Percentiles rank a stretch among this genome's conserved stretches.
These are phyloP conservation scores for Clivina fossor DNA, from an alignment of 2,888 invertebrate genomes.

Conservation along the genomic window DNA sequence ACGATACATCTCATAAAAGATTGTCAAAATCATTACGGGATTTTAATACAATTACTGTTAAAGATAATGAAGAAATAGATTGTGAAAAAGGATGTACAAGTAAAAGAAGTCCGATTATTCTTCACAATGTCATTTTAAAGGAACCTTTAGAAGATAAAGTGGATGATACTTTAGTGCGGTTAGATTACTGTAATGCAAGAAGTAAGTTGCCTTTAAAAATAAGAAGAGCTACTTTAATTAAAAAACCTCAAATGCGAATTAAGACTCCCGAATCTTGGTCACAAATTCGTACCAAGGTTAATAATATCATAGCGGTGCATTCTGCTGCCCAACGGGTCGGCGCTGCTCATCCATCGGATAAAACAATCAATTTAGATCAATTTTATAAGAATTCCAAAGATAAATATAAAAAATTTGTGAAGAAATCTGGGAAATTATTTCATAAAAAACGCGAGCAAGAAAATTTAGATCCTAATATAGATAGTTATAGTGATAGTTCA, in stretches of 20 bases:
- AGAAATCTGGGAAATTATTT: constrained; percentile 50
- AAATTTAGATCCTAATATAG: constrained; percentile 39
- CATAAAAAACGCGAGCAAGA: constrained; percentile 43
- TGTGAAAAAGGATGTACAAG: constrained; percentile 4
- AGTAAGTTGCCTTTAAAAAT: constrained; percentile 46
- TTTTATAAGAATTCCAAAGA: constrained; percentile 51
- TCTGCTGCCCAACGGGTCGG: constrained; percentile 50
- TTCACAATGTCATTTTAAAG: constrained; percentile 19
- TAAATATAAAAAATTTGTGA: constrained; percentile 50
- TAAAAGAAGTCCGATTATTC: constrained; percentile 21
- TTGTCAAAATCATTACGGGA: constrained; percentile 50
- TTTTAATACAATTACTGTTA: constrained; percentile 46
- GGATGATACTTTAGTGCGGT: constrained; percentile 30
- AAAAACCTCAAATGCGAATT: constrained; percentile 43
- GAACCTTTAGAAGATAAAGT: constrained; percentile 18
- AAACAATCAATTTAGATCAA: constrained; percentile 50
- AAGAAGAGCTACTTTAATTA: constrained; percentile 44
- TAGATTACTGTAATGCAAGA: constrained; percentile 46
- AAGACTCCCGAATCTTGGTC: constrained; percentile 49
- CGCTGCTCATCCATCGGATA: constrained; percentile 46
- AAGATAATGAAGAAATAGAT: constrained; percentile 25
- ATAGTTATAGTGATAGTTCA: constrained; percentile 36
- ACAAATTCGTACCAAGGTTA: constrained; percentile 48
- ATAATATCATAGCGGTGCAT: constrained; percentile 48
- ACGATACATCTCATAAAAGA: constrained; percentile 38